These are phyloP conservation scores for Myrmophylax atrothorax DNA, from an alignment of 2,113 vertebrate species.

Conservation along the genomic window DNA sequence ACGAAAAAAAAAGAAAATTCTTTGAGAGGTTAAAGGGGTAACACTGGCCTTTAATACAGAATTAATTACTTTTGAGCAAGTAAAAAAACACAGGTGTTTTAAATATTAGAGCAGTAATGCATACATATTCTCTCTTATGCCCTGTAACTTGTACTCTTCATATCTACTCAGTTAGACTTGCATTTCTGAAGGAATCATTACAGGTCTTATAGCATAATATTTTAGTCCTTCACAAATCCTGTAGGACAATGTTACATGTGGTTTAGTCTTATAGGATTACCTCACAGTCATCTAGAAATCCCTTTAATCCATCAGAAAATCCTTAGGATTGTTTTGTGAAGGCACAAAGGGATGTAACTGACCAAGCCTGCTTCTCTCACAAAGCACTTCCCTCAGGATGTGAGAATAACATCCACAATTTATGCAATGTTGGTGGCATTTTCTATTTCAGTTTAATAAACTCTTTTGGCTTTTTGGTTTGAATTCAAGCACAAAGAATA, in stretches of 20 bases:
- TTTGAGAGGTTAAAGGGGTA: neutral
- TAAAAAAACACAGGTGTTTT: neutral
- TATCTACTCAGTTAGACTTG: neutral
- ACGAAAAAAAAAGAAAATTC: neutral
- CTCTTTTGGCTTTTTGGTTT: neutral
- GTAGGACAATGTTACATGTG: neutral
- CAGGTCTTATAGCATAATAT: neutral
- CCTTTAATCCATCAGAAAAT: constrained; percentile 54
- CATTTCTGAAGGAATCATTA: neutral
- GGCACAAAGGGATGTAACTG: neutral
- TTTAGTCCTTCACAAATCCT: constrained; percentile 38
- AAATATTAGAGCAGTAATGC: neutral
- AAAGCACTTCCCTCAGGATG: neutral
- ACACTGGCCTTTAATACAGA: neutral
- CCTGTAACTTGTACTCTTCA: neutral
- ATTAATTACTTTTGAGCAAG: neutral
- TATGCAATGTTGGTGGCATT: neutral
- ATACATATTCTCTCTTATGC: neutral
- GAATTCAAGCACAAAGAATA: neutral
- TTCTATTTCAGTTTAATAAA: neutral
- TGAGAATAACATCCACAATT: neutral
- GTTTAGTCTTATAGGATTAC: constrained; percentile 57
- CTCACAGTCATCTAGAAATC: constrained; percentile 29
- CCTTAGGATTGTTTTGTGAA: constrained; percentile 20
- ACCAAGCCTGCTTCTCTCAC: neutral